Evolutionary conservation across 2,797 vertebrate genomes (phyloP).

Genomic region (Mionectes olivaceus): DNA sequence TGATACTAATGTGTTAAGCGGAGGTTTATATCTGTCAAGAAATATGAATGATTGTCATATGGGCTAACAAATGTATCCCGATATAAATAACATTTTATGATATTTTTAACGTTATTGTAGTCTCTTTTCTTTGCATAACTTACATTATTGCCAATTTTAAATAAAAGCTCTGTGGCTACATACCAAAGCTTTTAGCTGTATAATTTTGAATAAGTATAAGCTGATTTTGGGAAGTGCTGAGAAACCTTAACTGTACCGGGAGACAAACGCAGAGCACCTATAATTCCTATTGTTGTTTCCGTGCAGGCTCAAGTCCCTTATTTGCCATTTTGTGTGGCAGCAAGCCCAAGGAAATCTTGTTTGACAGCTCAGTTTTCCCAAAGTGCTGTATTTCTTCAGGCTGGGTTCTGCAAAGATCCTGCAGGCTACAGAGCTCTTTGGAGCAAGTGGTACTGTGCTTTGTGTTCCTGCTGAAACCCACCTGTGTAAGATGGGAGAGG

Average conservation of each 20-base stretch:
- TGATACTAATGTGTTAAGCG: constrained; percentile 75
- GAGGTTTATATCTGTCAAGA: constrained; percentile 72
- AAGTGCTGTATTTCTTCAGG: constrained; percentile 35
- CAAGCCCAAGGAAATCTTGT: constrained; percentile 56
- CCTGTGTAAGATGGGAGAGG: not conserved
- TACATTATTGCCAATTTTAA: constrained; percentile 57
- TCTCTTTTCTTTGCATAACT: constrained; percentile 7
- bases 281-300: constrained; percentile 31
- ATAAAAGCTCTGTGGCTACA: constrained; percentile 47
- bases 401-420: constrained; percentile 42
- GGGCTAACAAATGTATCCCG: constrained; percentile 62
- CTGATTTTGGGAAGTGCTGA: constrained; percentile 28
- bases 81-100: constrained; percentile 66
- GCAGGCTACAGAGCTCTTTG: constrained; percentile 23
- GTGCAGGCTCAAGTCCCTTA: constrained; percentile 35
- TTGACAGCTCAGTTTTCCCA: constrained; percentile 53
- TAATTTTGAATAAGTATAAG: constrained; percentile 16
- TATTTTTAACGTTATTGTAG: constrained; percentile 58
- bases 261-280: constrained; percentile 7
- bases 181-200: constrained; percentile 24
- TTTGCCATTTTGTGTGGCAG: constrained; percentile 65
- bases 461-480: not conserved
- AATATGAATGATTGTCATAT: constrained; percentile 70
- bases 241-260: not conserved
- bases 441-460: not conserved